phyloP scores from a whole-genome alignment of 2,888 invertebrate species.

The Agrilus mali region DNA sequence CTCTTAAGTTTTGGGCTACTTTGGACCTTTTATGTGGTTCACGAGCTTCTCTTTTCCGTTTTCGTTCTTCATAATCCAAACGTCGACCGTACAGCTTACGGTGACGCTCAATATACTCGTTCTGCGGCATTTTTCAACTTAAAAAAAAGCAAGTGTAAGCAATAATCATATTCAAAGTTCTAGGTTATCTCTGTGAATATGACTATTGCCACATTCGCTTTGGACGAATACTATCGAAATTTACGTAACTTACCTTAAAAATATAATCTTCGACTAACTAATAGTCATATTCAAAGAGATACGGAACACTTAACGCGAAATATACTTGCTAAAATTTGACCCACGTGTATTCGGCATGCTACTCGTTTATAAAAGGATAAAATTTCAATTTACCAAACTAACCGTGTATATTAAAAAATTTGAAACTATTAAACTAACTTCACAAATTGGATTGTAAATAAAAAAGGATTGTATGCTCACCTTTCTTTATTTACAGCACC shows the following conservation, averaged over 20 bases:
- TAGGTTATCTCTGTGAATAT: constrained; percentile 29
- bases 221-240: constrained; percentile 3
- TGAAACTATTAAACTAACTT: too few species aligned
- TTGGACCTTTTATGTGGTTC: constrained; percentile 84
- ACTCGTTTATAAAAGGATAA: too few species aligned
- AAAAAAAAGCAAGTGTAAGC: constrained; percentile 15
- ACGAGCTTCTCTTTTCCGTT: constrained; percentile 90
- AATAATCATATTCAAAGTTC: constrained; percentile 26
- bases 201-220: constrained; percentile 22
- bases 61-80: constrained; percentile 94
- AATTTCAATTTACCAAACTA: too few species aligned
- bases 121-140: constrained; percentile 74
- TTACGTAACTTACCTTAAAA: constrained; percentile 23
- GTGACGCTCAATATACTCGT: constrained; percentile 98
- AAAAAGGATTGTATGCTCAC: too few species aligned
- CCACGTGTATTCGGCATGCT: too few species aligned
- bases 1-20: constrained; percentile 83
- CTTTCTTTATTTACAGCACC: too few species aligned
- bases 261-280: constrained; percentile 13
- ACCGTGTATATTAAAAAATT: too few species aligned
- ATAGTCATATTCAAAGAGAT: constrained; percentile 32
- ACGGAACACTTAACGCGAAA: not conserved
- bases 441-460: too few species aligned
- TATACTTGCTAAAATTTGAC: too few species aligned
- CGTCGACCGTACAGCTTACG: constrained; percentile 92